These are phyloP conservation scores for Epirrhoe tristata DNA, from an alignment of 2,888 invertebrate species.

Conservation along the genomic window DNA sequence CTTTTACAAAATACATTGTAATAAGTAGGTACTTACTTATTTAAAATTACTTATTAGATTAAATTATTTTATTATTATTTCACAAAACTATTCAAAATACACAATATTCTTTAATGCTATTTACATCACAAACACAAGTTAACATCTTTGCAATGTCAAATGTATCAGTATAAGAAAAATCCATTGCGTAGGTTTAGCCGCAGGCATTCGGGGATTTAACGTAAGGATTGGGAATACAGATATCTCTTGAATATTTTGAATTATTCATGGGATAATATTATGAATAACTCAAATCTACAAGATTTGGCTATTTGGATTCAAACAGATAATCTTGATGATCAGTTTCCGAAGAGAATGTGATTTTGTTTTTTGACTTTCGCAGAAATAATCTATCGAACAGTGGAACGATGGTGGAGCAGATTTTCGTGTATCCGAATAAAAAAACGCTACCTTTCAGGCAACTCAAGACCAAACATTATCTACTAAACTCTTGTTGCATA, in stretches of 20 bases:
- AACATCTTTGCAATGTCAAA: neutral
- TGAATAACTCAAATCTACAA: constrained; percentile 16
- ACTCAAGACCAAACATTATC: neutral
- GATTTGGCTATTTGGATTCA: constrained; percentile 5
- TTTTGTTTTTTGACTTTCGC: neutral
- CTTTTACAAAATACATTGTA: too few species aligned
- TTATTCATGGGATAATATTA: constrained; percentile 16
- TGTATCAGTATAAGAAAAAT: constrained; percentile 4
- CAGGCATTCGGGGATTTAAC: constrained; percentile 13
- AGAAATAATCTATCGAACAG: too few species aligned
- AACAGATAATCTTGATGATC: neutral
- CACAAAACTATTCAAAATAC: too few species aligned
- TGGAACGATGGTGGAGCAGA: too few species aligned
- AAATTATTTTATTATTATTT: too few species aligned
- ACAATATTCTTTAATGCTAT: too few species aligned
- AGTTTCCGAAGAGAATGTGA: neutral
- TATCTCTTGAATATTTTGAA: constrained; percentile 23
- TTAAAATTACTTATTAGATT: too few species aligned
- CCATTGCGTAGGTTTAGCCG: neutral
- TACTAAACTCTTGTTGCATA: neutral
- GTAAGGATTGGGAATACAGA: constrained; percentile 15
- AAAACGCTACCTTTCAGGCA: neutral
- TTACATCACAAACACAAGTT: too few species aligned
- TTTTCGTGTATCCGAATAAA: too few species aligned
- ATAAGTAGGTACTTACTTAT: too few species aligned